Evolutionary conservation across 2,797 vertebrate species (phyloP).

Genomic region (Dendrocincla fuliginosa): DNA sequence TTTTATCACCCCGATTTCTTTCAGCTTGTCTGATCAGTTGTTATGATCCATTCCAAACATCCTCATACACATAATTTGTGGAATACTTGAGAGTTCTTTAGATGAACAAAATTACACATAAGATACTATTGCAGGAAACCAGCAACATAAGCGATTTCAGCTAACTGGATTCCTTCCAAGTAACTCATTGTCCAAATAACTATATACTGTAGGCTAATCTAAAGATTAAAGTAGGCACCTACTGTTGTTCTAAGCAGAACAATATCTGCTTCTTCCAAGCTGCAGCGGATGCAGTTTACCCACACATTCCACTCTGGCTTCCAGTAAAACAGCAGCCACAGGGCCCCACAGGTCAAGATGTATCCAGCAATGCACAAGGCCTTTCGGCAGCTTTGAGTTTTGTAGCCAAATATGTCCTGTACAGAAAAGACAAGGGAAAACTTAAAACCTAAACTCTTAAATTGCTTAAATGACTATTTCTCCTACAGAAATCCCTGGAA

Average conservation of each 20-base stretch:
- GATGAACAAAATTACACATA: background rate
- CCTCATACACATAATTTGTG: background rate
- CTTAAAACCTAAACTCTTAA: background rate
- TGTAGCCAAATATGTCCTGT: slow-evolving; percentile 78
- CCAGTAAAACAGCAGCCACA: slow-evolving; percentile 77
- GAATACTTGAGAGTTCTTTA: background rate
- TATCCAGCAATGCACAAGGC: slow-evolving; percentile 63
- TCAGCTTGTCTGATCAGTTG: background rate
- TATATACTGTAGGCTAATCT: background rate
- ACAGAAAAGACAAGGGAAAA: background rate
- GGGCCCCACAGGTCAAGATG: slow-evolving; percentile 70
- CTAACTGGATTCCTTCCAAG: background rate
- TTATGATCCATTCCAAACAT: background rate
- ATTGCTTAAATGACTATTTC: background rate
- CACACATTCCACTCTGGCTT: slow-evolving; percentile 77
- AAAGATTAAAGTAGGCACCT: background rate
- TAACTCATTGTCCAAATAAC: background rate
- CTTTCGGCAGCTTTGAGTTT: slow-evolving; percentile 51
- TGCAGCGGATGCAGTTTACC: slow-evolving; percentile 65
- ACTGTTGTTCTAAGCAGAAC: slow-evolving; percentile 76
- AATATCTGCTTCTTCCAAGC: slow-evolving; percentile 72
- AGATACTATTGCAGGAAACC: background rate
- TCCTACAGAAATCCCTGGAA: background rate
- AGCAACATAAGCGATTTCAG: background rate
- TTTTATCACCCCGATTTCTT: background rate